Percentiles rank a stretch among this genome's conserved stretches.
These are phyloP conservation scores for Gnathonemus echidnorhynchus DNA, from an alignment of 2,113 vertebrate genomes.

Conservation along the genomic window DNA sequence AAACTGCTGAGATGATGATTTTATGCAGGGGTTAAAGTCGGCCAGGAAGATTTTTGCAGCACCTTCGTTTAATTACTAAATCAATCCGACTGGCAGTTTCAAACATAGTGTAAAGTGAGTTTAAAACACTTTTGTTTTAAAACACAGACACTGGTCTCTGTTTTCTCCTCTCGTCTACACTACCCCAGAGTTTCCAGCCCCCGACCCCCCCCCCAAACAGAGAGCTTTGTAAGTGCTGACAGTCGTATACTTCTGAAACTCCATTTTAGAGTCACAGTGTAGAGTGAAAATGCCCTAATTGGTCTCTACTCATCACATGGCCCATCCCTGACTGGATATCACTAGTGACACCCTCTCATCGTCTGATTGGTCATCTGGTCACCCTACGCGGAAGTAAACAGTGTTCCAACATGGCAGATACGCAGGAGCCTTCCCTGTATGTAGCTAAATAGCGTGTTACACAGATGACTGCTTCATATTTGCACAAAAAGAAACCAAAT, in stretches of 20 bases:
- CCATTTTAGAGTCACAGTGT: background rate
- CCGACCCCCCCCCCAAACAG: background rate
- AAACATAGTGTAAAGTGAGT: background rate
- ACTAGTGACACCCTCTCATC: background rate
- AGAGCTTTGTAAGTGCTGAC: background rate
- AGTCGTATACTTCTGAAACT: background rate
- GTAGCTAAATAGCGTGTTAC: background rate
- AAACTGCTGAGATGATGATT: background rate
- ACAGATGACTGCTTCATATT: background rate
- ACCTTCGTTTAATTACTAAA: background rate
- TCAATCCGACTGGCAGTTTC: background rate
- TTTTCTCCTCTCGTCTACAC: background rate
- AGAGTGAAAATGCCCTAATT: background rate
- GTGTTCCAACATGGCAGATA: too few relatives aligned
- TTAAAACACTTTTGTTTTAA: background rate
- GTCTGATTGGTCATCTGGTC: too few relatives aligned
- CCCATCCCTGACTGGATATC: background rate
- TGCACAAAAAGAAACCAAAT: background rate
- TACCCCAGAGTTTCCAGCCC: background rate
- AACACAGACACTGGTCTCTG: background rate
- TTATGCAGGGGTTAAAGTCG: background rate
- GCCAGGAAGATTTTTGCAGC: background rate
- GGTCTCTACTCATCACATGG: background rate
- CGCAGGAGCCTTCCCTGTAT: background rate
- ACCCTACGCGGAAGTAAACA: too few relatives aligned